Evolutionary conservation across 2,888 invertebrate species (phyloP), one percentile per base, ranked within the genome.

Genomic region (Clistopyga incitator): DNA sequence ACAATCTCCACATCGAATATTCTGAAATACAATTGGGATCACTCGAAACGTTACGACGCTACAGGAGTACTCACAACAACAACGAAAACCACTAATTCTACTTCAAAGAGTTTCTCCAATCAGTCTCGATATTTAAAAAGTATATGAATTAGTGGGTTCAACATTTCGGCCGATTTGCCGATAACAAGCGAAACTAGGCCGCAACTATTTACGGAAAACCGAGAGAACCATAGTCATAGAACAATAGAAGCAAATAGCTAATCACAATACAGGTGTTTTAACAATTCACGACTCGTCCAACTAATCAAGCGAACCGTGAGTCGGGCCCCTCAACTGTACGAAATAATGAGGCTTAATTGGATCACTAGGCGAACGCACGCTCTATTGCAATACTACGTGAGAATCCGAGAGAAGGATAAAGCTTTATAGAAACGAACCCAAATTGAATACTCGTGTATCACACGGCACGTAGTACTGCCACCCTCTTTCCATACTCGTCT

Each of bases 401-500:
- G 18, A 18, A 67, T 20, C 15, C 67, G 18, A 56, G 38, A 50
- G 34, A 47, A 59, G 29, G 50, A 34, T 34, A 23, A 50, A 59
- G 59, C 59, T 29, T 20, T 23, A 59, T 29, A 56, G 56, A 42
- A 29, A n/a, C 45, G 18, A 47, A 68, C 59, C 23, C 15, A 77
- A 77, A 68, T 68, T 77, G 77, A 68, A 77, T 77, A 68, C 68
- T 50, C 77, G 68, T 77, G 77, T 77, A 70, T 77, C 77, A 68
- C 52, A 42, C 23, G 64, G 18, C 52, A 20, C 65, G 65, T 29
- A 54, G 25, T 18, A 10, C 10, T 10, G 23, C 42, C 38, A 18
- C 20, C n/a, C 64, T 25, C 64, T 67, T 56, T 34, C 34, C 34
- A 29, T 56, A 20, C 20, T 29, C 13, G 3, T n/a, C 68, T n/a